Evolutionary conservation across 2,888 invertebrate species (phyloP), one percentile per base, ranked within the genome.

Genomic region (Acanthococcus lagerstroemiae): DNA sequence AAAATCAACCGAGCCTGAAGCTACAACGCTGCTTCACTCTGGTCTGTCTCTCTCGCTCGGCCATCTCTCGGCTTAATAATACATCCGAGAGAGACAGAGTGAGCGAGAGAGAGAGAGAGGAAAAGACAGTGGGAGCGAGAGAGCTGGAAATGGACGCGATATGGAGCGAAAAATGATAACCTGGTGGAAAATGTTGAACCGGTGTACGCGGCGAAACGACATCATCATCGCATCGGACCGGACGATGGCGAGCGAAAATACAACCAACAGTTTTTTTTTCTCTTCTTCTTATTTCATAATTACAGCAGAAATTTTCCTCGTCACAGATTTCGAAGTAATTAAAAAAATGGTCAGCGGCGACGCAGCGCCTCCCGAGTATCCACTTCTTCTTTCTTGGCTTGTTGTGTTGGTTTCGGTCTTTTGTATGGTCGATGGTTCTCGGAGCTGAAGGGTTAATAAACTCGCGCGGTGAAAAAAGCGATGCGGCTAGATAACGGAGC

Each of bases 1-100:
- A 50, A 66, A 66, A 66, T 66, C 57, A 66, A 50, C 66, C 45
- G 70, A 65, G 65, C 58, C 24, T 54, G 54, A 65, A 48, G 50
- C 37, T 37, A 37, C 12, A 37, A 37, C n/a, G 12, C n/a, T 37
- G 12, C 12, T 9, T 37, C n/a, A 37, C 3, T 9, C n/a, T 15
- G 2, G 3, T 3, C 37, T n/a, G 37, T 37, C n/a, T n/a, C n/a
- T n/a, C n/a, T n/a, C n/a, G n/a, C n/a, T n/a, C n/a, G n/a, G n/a
- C n/a, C n/a, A n/a, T n/a, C n/a, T n/a, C n/a, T n/a, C n/a, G n/a
- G n/a, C n/a, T n/a, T n/a, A n/a, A n/a, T n/a, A n/a, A n/a, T n/a
- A n/a, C n/a, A n/a, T n/a, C 37, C 6, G 37, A 37, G 37, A 37
- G 37, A 37, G 12, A 37, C 6, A 37, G 37, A 37, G 37, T 9